Percentiles rank a stretch among this genome's conserved stretches.
Conservation (phyloP, 2,888 invertebrate species). For the Cantharis rufa region DNA sequence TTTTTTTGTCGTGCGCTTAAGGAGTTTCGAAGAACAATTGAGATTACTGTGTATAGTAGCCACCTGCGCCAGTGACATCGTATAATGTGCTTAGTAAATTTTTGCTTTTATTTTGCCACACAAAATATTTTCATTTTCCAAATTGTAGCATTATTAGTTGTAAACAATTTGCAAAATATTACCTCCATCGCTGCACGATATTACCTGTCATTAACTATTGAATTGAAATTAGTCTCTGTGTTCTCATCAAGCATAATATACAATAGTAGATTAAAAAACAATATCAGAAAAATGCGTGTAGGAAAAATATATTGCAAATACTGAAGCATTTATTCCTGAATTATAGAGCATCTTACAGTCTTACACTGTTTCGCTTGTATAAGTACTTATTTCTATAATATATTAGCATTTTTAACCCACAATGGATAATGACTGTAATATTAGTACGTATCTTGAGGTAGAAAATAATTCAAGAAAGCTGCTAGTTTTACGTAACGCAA, state of each 20-base stretch:
- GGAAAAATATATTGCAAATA: conserved; percentile 28
- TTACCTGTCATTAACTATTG: background rate
- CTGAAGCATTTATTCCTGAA: conserved; percentile 32
- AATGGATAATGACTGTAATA: conserved; percentile 34
- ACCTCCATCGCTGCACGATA: background rate
- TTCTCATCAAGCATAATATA: background rate
- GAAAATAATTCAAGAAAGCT: conserved; percentile 32
- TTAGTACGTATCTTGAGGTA: conserved; percentile 25
- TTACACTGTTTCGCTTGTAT: conserved; percentile 27
- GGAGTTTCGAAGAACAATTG: conserved; percentile 43
- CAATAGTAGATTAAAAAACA: background rate
- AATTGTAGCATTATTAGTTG: background rate
- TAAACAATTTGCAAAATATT: background rate
- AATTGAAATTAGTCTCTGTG: background rate
- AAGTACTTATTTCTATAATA: conserved; percentile 32
- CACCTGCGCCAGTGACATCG: conserved; percentile 52
- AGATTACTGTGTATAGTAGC: conserved; percentile 46
- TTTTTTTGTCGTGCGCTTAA: conserved; percentile 53
- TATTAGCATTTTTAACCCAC: conserved; percentile 28
- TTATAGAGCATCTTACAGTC: conserved; percentile 30
- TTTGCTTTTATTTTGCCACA: conserved; percentile 36
- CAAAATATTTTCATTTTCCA: background rate
- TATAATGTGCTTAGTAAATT: conserved; percentile 47
- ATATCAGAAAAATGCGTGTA: conserved; percentile 12
- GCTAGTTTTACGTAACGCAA: conserved; percentile 32